phyloP scores from a whole-genome alignment of 2,797 vertebrate genomes.

The Paedocypris micromegethes region DNA sequence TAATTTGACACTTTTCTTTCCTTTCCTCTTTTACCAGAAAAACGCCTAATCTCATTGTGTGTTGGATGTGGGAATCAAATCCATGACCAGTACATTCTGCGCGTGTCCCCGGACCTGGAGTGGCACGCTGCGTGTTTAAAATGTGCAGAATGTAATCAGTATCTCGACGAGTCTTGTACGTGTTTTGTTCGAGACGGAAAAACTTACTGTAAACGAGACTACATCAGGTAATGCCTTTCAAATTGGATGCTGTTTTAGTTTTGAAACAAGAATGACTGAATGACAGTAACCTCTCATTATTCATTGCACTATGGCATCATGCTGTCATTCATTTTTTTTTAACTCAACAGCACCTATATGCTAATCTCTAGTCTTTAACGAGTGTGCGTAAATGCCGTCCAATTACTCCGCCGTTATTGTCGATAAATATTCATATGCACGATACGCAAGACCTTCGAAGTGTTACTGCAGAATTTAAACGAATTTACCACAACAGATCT shows the following conservation, averaged over 20 bases:
- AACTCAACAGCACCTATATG: conserved; percentile 46
- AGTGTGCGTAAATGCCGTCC: conserved; percentile 8
- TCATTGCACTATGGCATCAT: conserved; percentile 15
- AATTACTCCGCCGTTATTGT: conserved; percentile 35
- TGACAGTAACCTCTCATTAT: conserved; percentile 36
- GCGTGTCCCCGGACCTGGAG: conserved; percentile 95
- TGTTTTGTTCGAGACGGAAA: conserved; percentile 96
- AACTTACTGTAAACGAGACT: conserved; percentile 97
- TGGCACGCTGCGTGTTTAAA: conserved; percentile 98
- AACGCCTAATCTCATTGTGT: conserved; percentile 90
- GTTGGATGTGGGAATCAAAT: conserved; percentile 98
- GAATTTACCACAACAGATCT: not conserved
- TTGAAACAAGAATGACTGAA: conserved; percentile 19
- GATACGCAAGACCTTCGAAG: conserved; percentile 7
- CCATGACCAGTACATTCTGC: conserved; percentile 95
- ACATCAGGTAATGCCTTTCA: conserved; percentile 75
- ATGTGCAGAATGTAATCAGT: conserved; percentile 92
- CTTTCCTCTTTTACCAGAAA: conserved; percentile 70
- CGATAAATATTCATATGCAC: conserved; percentile 23
- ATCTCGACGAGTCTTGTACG: conserved; percentile 94
- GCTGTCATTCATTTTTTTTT: conserved; percentile 25
- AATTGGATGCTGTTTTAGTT: conserved; percentile 29
- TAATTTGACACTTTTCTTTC: not conserved
- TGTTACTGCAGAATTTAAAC: conserved; percentile 5
- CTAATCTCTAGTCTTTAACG: conserved; percentile 37